Conservation (phyloP, 2,888 invertebrate genomes). For the Lasiommata megera region DNA sequence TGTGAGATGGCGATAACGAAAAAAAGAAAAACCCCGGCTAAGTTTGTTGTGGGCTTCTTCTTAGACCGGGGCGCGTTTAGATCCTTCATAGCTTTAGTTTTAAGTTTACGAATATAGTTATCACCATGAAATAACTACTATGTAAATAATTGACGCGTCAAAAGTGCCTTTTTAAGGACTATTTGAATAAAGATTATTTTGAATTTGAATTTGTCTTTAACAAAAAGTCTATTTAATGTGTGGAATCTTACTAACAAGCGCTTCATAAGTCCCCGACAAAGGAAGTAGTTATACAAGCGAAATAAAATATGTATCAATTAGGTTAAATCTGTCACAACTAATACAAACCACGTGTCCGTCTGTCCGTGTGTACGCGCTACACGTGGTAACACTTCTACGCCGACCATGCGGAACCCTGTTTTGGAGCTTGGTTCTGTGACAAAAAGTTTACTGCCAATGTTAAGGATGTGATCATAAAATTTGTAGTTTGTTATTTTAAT, state of each 20-base stretch:
- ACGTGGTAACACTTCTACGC: conserved; percentile 46
- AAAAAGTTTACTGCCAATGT: conserved; percentile 21
- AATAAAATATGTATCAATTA: conserved; percentile 34
- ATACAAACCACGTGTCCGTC: conserved; percentile 39
- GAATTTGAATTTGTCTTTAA: no score
- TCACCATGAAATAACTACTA: no score
- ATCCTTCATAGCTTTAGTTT: no score
- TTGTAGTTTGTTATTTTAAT: background rate
- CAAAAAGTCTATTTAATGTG: background rate
- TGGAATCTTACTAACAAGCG: background rate
- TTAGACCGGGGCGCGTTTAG: no score
- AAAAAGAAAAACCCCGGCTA: no score
- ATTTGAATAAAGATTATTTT: no score
- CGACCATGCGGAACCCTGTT: conserved; percentile 42
- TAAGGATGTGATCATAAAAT: background rate
- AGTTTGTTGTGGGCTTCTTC: no score
- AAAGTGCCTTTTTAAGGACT: no score
- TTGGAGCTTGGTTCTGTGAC: conserved; percentile 24
- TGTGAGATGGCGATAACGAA: no score
- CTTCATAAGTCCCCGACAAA: conserved; percentile 21
- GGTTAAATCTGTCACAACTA: conserved; percentile 41
- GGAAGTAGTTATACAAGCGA: conserved; percentile 30
- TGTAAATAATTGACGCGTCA: no score
- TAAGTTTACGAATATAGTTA: no score
- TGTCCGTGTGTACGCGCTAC: conserved; percentile 29